A percentile compares a stretch with the other conserved stretches of the same genome.
Evolutionary conservation across 2,888 invertebrate species (phyloP).

Genomic region (Lissonota sp.): DNA sequence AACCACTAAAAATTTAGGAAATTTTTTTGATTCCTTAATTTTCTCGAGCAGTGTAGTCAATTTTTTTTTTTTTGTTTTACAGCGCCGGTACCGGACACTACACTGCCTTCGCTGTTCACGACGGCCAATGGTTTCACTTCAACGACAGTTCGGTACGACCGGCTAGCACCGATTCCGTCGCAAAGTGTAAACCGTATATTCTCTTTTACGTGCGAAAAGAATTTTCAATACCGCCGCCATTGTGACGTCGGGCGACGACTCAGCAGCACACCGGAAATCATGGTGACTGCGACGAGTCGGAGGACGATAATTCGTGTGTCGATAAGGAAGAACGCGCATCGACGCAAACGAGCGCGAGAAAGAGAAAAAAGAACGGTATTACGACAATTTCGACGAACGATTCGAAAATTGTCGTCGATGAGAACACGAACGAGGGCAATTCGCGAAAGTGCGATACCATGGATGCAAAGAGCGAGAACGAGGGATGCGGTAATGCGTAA

Average conservation of each 20-base stretch:
- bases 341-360: slow-evolving; percentile 46
- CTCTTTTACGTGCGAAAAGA: slow-evolving; percentile 92
- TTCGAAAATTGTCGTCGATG: slow-evolving; percentile 25
- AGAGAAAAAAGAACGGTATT: slow-evolving; percentile 35
- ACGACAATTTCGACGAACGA: slow-evolving; percentile 14
- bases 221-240: slow-evolving; percentile 82
- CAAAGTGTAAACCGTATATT: slow-evolving; percentile 93
- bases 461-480: slow-evolving; percentile 64
- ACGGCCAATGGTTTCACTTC: slow-evolving; percentile 93
- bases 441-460: slow-evolving; percentile 58
- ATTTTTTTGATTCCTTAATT: too few species aligned
- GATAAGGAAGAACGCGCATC: slow-evolving; percentile 36
- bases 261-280: slow-evolving; percentile 41
- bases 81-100: slow-evolving; percentile 94
- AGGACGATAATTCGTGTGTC: slow-evolving; percentile 52
- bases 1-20: too few species aligned
- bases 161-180: slow-evolving; percentile 88
- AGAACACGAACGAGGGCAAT: slow-evolving; percentile 43
- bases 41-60: too few species aligned
- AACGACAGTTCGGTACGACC: slow-evolving; percentile 93
- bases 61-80: slow-evolving; percentile 72
- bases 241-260: slow-evolving; percentile 76
- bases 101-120: slow-evolving; percentile 92
- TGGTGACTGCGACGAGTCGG: slow-evolving; percentile 60
- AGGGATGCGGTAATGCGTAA: slow-evolving; percentile 64